These are phyloP conservation scores for Tympanoctomys barrerae DNA, from an alignment of 2,797 vertebrate genomes.

Conservation along the genomic window DNA sequence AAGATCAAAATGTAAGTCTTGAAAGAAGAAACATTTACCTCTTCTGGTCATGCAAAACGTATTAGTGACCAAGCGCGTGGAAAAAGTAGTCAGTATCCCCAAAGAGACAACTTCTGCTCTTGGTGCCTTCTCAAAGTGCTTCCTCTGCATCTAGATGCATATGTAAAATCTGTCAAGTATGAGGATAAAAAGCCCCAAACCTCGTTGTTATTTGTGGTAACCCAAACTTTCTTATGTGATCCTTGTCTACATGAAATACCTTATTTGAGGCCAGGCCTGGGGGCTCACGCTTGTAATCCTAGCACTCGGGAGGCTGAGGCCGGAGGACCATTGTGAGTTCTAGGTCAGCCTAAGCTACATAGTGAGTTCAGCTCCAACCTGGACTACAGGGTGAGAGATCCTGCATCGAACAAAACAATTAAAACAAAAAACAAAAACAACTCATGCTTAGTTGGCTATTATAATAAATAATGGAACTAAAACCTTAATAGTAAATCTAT, in stretches of 20 bases:
- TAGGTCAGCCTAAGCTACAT: background rate
- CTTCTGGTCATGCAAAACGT: background rate
- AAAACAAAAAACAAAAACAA: background rate
- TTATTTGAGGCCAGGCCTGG: background rate
- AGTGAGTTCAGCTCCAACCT: no score
- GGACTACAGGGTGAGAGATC: background rate
- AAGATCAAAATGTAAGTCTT: background rate
- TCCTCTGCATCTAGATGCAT: slow-evolving; percentile 6
- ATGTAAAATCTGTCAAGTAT: background rate
- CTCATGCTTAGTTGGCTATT: slow-evolving; percentile 25
- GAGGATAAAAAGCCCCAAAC: background rate
- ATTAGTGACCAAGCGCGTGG: background rate
- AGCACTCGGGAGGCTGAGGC: background rate
- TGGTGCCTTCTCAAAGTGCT: background rate
- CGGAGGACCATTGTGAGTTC: background rate
- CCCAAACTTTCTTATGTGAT: background rate
- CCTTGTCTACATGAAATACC: background rate
- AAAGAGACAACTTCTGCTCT: background rate
- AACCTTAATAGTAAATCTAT: background rate
- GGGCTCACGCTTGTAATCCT: background rate
- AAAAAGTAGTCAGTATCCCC: background rate
- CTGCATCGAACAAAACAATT: background rate
- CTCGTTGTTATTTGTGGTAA: background rate
- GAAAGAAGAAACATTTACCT: background rate
- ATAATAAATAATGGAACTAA: slow-evolving; percentile 16